Base-by-base conservation (phyloP, 1,140 invertebrate species). In the Penaeus vannamei region DNA sequence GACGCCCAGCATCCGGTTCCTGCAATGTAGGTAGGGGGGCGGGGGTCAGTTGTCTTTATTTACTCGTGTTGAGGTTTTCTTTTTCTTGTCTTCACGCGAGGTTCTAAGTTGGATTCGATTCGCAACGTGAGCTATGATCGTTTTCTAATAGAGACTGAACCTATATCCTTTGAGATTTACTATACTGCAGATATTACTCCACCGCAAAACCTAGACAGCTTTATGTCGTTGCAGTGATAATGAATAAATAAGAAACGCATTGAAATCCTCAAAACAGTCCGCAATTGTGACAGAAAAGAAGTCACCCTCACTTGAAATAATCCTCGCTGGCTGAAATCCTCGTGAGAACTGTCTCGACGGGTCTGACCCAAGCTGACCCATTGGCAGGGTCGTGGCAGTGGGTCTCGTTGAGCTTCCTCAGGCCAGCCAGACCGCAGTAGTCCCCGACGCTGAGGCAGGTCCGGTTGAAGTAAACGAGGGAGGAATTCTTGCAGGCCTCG, bases 291-390 rank as follows among this genome's bases (percentile, higher is more conserved):
- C 1, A 42, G 53, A 53, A 10, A 53, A 17, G 17, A 53, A 76
- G n/a, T 46, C 66, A 81, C 61, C 94, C 96, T 96, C 94, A 98
- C 98, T 98, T 96, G 93, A 98, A 99, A 93, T 97, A 99, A 93
- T 99, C 97, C 93, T 97, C 91, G 59, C 91, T 96, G 29, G 97
- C 97, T 0, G 97, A 97, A 91, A 96, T 96, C 10, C 95, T 95
- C 22, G 88, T 91, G 76, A 83, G 29, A 20, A 83, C 66, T 0
- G 81, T 66, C 22, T 81, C 81, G 90, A 92, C 91, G 88, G 61
- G 60, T 89, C 90, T 90, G 80, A 62, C 29, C 26, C 29, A 77
- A 26, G 10, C 26, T 1, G n/a, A 36, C n/a, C 42, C 22, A 19
- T 81, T 81, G 29, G 62, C 83, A 23, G n/a, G 22, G 19, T 86